A percentile compares a stretch with the other conserved stretches of the same genome.
phyloP scores from a whole-genome alignment of 2,888 invertebrate species.

The Carabus problematicus region DNA sequence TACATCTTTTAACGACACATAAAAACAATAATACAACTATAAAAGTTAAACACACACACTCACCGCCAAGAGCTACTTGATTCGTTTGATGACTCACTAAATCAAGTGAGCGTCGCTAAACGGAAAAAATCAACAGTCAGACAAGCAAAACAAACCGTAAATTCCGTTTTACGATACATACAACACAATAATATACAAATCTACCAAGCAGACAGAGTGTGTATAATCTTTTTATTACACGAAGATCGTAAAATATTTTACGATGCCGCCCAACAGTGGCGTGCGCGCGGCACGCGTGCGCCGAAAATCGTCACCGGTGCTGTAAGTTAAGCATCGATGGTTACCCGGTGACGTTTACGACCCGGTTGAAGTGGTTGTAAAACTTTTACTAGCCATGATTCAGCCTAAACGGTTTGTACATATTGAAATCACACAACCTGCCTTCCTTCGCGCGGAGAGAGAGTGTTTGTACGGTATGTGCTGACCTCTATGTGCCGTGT shows the following conservation, averaged over 20 bases:
- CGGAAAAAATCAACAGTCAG: slow-evolving; percentile 4
- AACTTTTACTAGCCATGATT: slow-evolving; percentile 61
- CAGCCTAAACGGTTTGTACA: slow-evolving; percentile 51
- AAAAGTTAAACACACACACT: slow-evolving; percentile 30
- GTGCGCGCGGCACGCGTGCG: slow-evolving; percentile 19
- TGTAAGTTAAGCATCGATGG: slow-evolving; percentile 50
- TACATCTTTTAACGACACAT: slow-evolving; percentile 16
- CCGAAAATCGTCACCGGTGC: not conserved
- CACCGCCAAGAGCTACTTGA: slow-evolving; percentile 15
- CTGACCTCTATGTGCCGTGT: slow-evolving; percentile 18
- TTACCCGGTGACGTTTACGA: slow-evolving; percentile 64
- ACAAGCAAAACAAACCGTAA: slow-evolving; percentile 42
- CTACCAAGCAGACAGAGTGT: not conserved
- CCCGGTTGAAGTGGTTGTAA: slow-evolving; percentile 66
- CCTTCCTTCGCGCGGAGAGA: slow-evolving; percentile 27
- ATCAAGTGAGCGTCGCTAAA: slow-evolving; percentile 36
- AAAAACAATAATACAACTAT: slow-evolving; percentile 30
- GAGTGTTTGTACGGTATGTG: slow-evolving; percentile 17
- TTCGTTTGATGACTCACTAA: slow-evolving; percentile 34
- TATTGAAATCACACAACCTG: slow-evolving; percentile 48
- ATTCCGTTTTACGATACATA: slow-evolving; percentile 41
- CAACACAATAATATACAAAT: slow-evolving; percentile 49
- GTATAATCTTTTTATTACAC: slow-evolving; percentile 42
- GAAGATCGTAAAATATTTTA: slow-evolving; percentile 51
- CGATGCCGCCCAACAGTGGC: slow-evolving; percentile 49